These are phyloP conservation scores for Limenitis camilla DNA, from an alignment of 2,888 invertebrate genomes.

Conservation along the genomic window DNA sequence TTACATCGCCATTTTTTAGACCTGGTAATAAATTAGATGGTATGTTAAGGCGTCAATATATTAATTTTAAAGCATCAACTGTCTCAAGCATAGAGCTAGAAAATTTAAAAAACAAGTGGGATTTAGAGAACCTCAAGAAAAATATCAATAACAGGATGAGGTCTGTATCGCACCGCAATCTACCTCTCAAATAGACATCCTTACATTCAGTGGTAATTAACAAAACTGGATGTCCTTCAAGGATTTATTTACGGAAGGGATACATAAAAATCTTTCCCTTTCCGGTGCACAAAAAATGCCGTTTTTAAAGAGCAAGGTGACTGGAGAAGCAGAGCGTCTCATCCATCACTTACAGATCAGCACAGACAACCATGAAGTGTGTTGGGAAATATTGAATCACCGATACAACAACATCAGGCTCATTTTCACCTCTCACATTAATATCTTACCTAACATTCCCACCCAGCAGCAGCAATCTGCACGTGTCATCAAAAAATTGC, in stretches of 20 bases:
- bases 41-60: too few species aligned
- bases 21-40: too few species aligned
- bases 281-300: conserved; percentile 21
- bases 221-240: too few species aligned
- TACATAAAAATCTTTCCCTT: conserved; percentile 17
- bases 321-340: conserved; percentile 18
- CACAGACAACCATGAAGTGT: conserved; percentile 18
- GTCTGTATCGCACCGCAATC: too few species aligned
- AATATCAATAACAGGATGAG: too few species aligned
- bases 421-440: conserved; percentile 18
- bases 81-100: neutral
- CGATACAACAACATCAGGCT: conserved; percentile 23
- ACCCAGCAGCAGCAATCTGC: conserved; percentile 15
- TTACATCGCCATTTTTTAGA: too few species aligned
- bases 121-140: too few species aligned
- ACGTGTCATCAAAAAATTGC: conserved; percentile 17
- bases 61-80: too few species aligned
- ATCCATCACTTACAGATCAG: conserved; percentile 22
- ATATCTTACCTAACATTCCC: conserved; percentile 19
- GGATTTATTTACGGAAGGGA: conserved; percentile 21
- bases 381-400: conserved; percentile 27
- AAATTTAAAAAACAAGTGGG: neutral
- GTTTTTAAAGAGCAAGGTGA: conserved; percentile 11
- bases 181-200: too few species aligned
- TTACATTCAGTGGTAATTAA: too few species aligned